A percentile compares a stretch with the other conserved stretches of the same genome.
These are phyloP conservation scores for Tachina fera DNA, from an alignment of 2,888 invertebrate genomes.

Conservation along the genomic window DNA sequence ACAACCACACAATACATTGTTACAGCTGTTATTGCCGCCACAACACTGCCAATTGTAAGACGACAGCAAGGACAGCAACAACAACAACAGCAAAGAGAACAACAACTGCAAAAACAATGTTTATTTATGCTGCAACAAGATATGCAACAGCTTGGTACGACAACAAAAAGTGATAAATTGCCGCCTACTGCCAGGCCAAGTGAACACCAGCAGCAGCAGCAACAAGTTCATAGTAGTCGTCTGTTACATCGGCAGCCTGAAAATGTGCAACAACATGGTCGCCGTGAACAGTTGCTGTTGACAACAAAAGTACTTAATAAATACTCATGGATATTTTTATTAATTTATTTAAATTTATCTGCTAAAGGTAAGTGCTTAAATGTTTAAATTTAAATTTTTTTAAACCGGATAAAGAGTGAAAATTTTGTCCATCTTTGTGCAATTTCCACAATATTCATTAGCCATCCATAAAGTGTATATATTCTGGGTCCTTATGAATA, in stretches of 20 bases:
- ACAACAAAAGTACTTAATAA: slow-evolving; percentile 81
- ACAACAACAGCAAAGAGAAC: slow-evolving; percentile 14
- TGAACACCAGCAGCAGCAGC: slow-evolving; percentile 56
- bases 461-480: too few relatives aligned
- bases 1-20: slow-evolving; percentile 64
- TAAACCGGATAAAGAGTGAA: too few relatives aligned
- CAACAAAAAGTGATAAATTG: slow-evolving; percentile 56
- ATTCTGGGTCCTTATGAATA: too few relatives aligned
- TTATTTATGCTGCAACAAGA: slow-evolving; percentile 78
- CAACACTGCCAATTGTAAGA: slow-evolving; percentile 70
- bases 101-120: slow-evolving; percentile 62
- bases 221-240: slow-evolving; percentile 12
- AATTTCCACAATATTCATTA: too few relatives aligned
- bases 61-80: slow-evolving; percentile 22
- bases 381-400: too few relatives aligned
- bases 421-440: too few relatives aligned
- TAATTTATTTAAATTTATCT: slow-evolving; percentile 83
- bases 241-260: slow-evolving; percentile 45
- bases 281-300: slow-evolving; percentile 66
- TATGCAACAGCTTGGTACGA: slow-evolving; percentile 70
- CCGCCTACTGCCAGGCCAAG: slow-evolving; percentile 8
- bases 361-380: slow-evolving; percentile 81
- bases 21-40: slow-evolving; percentile 63
- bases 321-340: slow-evolving; percentile 83
- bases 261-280: slow-evolving; percentile 45